Evolutionary conservation across 2,888 invertebrate species (phyloP).

Genomic region (Chymomyza caudatula): DNA sequence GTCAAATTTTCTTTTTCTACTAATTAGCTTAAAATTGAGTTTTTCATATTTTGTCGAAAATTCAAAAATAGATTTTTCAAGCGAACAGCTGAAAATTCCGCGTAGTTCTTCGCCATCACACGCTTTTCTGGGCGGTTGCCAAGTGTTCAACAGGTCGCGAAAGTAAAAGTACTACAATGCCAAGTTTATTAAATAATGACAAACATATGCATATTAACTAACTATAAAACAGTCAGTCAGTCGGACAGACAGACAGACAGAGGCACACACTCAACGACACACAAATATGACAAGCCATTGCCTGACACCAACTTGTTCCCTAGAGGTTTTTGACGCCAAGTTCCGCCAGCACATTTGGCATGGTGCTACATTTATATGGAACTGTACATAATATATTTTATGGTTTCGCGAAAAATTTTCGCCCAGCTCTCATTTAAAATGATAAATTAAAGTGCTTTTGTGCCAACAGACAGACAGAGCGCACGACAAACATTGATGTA

Average conservation of each 20-base stretch:
- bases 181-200: background rate
- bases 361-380: background rate
- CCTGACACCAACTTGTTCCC: background rate
- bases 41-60: slow-evolving; percentile 14
- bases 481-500: background rate
- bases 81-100: slow-evolving; percentile 24
- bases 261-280: background rate
- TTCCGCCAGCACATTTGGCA: background rate
- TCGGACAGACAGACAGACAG: background rate
- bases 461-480: background rate
- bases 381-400: background rate
- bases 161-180: slow-evolving; percentile 12
- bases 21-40: slow-evolving; percentile 9
- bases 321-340: background rate
- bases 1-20: slow-evolving; percentile 7
- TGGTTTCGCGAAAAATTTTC: background rate
- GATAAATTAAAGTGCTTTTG: background rate
- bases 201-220: background rate
- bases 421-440: background rate
- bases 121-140: slow-evolving; percentile 49
- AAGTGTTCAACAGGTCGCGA: slow-evolving; percentile 50
- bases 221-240: no score
- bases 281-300: background rate
- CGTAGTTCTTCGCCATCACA: background rate
- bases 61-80: slow-evolving; percentile 31